These are phyloP conservation scores for Proterorhinus semilunaris DNA, from an alignment of 2,113 vertebrate genomes.

Conservation along the genomic window DNA sequence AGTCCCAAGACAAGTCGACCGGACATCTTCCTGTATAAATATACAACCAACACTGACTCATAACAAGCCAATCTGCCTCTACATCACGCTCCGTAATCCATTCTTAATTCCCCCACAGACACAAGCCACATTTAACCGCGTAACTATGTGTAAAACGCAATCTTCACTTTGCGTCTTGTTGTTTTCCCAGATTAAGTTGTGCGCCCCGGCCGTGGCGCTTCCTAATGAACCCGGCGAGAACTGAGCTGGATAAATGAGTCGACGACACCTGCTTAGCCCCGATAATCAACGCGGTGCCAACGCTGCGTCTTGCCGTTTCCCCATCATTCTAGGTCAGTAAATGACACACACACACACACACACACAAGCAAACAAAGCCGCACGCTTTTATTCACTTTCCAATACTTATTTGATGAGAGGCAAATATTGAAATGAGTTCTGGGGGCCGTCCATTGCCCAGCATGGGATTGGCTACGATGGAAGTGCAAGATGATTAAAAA, in stretches of 20 bases:
- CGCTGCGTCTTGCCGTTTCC: constrained; percentile 14
- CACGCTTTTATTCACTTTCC: background rate
- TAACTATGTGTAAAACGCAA: background rate
- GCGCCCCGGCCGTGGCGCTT: background rate
- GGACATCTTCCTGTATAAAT: background rate
- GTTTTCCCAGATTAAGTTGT: background rate
- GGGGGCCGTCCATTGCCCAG: constrained; percentile 45
- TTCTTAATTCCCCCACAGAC: background rate
- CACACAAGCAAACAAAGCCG: too few relatives aligned
- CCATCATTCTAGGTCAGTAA: constrained; percentile 20
- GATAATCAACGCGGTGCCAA: constrained; percentile 53
- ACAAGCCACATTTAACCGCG: background rate
- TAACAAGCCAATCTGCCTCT: background rate
- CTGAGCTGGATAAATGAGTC: constrained; percentile 40
- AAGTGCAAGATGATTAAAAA: constrained; percentile 73
- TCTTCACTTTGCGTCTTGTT: background rate
- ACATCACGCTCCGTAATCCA: background rate
- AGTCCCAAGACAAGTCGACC: background rate
- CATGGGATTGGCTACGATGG: constrained; percentile 44
- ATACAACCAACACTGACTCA: background rate
- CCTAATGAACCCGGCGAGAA: constrained; percentile 28
- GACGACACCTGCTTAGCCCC: constrained; percentile 25
- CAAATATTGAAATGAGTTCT: constrained; percentile 75
- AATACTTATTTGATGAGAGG: constrained; percentile 51
- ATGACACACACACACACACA: background rate